Evolutionary conservation across 2,113 vertebrate species (phyloP).

Genomic region (Anthoscopus minutus): DNA sequence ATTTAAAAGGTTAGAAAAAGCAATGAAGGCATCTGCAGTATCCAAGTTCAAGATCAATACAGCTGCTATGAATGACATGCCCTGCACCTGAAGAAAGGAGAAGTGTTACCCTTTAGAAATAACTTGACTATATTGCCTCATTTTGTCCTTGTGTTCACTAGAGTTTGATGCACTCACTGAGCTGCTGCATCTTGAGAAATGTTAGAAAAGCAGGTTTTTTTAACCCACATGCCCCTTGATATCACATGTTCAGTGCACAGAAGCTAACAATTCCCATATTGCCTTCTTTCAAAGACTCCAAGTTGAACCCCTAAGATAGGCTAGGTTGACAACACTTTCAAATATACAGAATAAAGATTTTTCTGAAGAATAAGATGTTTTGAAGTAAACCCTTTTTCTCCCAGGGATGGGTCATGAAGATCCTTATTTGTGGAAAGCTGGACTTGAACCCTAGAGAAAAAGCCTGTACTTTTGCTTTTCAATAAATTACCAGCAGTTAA

Average conservation of each 20-base stretch:
- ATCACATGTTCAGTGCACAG: not conserved
- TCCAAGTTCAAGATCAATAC: conserved; percentile 92
- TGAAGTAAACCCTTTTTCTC: not conserved
- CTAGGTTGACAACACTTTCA: not conserved
- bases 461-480: not conserved
- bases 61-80: conserved; percentile 96
- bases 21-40: conserved; percentile 93
- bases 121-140: not conserved
- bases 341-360: not conserved
- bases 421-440: not conserved
- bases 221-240: not conserved
- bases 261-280: not conserved
- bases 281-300: not conserved
- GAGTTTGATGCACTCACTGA: not conserved
- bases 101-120: not conserved
- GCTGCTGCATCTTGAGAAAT: not conserved
- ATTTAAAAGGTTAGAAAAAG: conserved; percentile 95
- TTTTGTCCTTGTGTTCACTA: not conserved
- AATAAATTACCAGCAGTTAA: not conserved
- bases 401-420: not conserved
- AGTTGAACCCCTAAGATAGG: not conserved
- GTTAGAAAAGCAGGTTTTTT: not conserved
- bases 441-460: not conserved
- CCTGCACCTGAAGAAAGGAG: conserved; percentile 82
- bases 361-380: not conserved